phyloP scores from a whole-genome alignment of 2,113 vertebrate genomes.

The Podocnemis expansa region DNA sequence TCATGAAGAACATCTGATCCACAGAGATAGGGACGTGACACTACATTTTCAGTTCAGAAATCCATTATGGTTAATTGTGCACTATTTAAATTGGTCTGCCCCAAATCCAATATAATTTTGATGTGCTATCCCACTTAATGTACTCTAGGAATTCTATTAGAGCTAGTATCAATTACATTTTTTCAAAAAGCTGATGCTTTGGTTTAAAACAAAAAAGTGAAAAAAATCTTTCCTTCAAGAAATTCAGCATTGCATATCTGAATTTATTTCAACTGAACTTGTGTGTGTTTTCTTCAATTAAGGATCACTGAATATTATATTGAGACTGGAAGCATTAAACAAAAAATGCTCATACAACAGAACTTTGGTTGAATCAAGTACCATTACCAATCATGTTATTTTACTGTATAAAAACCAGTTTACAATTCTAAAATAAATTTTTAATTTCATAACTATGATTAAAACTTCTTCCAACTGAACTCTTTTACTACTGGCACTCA shows the following conservation, averaged over 20 bases:
- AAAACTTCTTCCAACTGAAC: not conserved
- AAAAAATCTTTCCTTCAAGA: slow-evolving; percentile 55
- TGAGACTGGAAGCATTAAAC: slow-evolving; percentile 50
- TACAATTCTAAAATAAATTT: slow-evolving; percentile 2
- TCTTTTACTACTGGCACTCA: not conserved
- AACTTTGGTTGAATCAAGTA: not conserved
- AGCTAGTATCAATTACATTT: slow-evolving; percentile 54
- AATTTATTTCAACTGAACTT: slow-evolving; percentile 33
- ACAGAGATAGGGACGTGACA: not conserved
- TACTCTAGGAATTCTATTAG: slow-evolving; percentile 40
- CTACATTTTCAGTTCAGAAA: not conserved
- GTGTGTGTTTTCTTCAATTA: slow-evolving; percentile 51
- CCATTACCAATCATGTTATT: slow-evolving; percentile 14
- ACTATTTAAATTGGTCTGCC: slow-evolving; percentile 27
- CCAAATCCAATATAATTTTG: slow-evolving; percentile 42
- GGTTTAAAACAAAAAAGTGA: slow-evolving; percentile 47
- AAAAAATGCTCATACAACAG: slow-evolving; percentile 16
- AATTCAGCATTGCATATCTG: slow-evolving; percentile 30
- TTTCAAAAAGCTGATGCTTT: slow-evolving; percentile 51
- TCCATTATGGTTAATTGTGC: slow-evolving; percentile 29
- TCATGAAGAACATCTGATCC: not conserved
- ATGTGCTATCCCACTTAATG: slow-evolving; percentile 26
- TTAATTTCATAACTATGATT: slow-evolving; percentile 50
- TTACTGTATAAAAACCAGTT: not conserved
- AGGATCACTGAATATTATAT: slow-evolving; percentile 38